Conservation (phyloP, 2,113 vertebrate species). For the Podilymbus podiceps region DNA sequence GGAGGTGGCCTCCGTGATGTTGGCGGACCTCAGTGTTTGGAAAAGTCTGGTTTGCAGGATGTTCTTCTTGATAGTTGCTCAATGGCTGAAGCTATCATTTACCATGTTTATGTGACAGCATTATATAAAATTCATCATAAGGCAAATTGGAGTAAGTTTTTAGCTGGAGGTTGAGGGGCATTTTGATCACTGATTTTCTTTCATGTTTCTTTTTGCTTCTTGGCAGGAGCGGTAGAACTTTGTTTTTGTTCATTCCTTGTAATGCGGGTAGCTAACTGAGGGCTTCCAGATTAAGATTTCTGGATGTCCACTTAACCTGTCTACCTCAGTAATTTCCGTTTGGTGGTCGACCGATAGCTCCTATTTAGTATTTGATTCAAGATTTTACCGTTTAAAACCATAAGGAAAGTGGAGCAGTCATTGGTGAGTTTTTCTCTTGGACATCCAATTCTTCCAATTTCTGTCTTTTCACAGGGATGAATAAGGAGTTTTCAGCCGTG, state of each 20-base stretch:
- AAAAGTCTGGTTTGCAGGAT: neutral
- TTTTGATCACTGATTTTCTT: neutral
- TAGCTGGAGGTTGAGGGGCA: neutral
- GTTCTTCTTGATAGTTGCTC: neutral
- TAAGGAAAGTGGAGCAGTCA: neutral
- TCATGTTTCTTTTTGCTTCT: neutral
- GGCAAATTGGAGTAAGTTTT: neutral
- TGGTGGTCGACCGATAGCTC: neutral
- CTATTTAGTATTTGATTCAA: neutral
- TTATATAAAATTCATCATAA: neutral
- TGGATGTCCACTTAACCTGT: neutral
- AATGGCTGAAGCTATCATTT: neutral
- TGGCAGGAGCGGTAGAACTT: neutral
- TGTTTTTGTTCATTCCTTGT: neutral
- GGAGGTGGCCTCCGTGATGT: neutral
- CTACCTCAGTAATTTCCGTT: neutral
- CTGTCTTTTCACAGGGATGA: neutral
- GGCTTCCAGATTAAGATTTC: neutral
- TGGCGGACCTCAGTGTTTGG: neutral
- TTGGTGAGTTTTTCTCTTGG: neutral
- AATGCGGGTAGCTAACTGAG: neutral
- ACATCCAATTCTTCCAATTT: neutral
- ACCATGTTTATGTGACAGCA: neutral
- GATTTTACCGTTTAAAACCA: neutral
- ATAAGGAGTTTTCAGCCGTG: neutral